phyloP scores from a whole-genome alignment of 2,113 vertebrate species.

The Channa maculata region DNA sequence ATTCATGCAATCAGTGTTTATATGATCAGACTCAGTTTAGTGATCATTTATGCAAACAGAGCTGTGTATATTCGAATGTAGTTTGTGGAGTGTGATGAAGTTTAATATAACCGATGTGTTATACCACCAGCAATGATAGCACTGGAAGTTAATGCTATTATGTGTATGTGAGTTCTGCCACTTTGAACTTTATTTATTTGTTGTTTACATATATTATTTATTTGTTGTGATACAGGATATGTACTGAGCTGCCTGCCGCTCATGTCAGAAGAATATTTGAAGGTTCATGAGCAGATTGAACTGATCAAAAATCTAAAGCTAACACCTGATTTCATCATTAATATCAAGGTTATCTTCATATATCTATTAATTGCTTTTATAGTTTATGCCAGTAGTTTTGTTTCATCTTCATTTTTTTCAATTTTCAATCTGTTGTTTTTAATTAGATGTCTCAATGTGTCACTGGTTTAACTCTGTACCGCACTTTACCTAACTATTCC shows the following conservation, averaged over 20 bases:
- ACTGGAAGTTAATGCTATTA: neutral
- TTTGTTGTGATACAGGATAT: constrained; percentile 86
- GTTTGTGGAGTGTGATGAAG: neutral
- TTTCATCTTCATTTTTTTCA: no score
- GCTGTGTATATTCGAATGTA: neutral
- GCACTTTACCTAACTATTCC: neutral
- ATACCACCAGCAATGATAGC: neutral
- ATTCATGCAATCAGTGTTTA: constrained; percentile 18
- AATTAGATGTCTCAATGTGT: no score
- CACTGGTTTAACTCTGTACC: neutral
- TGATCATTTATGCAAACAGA: neutral
- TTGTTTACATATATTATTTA: no score
- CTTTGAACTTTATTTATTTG: no score
- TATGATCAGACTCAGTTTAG: neutral
- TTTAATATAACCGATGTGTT: neutral
- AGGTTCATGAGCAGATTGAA: constrained; percentile 87
- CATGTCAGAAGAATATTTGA: constrained; percentile 86
- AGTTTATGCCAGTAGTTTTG: no score
- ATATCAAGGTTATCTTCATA: constrained; percentile 89
- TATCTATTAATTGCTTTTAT: neutral
- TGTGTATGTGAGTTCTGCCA: no score
- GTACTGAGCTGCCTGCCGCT: constrained; percentile 91
- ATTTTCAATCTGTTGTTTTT: no score
- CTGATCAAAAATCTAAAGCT: constrained; percentile 88
- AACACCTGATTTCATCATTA: constrained; percentile 93